Conservation (phyloP, 2,113 vertebrate genomes). For the Plestiodon gilberti region DNA sequence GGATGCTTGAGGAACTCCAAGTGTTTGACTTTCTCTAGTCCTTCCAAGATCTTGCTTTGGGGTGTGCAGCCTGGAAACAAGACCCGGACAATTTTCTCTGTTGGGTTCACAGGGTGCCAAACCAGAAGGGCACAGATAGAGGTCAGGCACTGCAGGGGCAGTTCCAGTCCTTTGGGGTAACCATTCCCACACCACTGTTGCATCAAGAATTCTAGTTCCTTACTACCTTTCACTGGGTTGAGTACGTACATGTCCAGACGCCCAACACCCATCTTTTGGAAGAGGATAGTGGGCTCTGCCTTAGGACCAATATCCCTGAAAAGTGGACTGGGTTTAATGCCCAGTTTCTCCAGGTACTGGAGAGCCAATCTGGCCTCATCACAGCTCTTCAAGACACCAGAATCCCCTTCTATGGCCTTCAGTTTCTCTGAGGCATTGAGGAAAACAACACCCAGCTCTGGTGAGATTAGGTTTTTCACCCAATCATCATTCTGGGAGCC, state of each 20-base stretch:
- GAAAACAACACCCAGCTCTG: conserved; percentile 90
- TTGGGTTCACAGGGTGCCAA: conserved; percentile 87
- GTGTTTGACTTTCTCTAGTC: conserved; percentile 88
- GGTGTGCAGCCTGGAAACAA: conserved; percentile 92
- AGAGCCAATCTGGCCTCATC: conserved; percentile 83
- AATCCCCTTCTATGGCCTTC: conserved; percentile 63
- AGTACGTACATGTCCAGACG: conserved; percentile 90
- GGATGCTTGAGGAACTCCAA: conserved; percentile 87
- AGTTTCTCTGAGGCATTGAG: conserved; percentile 83
- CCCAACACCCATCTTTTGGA: conserved; percentile 97
- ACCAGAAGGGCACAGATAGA: conserved; percentile 90
- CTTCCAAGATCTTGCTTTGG: conserved; percentile 87
- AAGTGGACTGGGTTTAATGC: conserved; percentile 79
- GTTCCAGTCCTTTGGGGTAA: conserved; percentile 60
- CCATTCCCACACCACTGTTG: conserved; percentile 75
- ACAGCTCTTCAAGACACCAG: conserved; percentile 72
- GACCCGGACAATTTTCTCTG: conserved; percentile 89
- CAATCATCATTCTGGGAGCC: conserved; percentile 78
- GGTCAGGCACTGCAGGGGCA: conserved; percentile 78
- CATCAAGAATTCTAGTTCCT: conserved; percentile 80
- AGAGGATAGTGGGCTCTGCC: conserved; percentile 84
- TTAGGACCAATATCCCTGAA: conserved; percentile 63
- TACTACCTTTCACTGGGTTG: conserved; percentile 82
- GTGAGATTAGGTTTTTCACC: conserved; percentile 87
- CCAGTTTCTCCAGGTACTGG: conserved; percentile 78